phyloP scores from a whole-genome alignment of 2,797 vertebrate genomes.

The Sus cebifrons region DNA sequence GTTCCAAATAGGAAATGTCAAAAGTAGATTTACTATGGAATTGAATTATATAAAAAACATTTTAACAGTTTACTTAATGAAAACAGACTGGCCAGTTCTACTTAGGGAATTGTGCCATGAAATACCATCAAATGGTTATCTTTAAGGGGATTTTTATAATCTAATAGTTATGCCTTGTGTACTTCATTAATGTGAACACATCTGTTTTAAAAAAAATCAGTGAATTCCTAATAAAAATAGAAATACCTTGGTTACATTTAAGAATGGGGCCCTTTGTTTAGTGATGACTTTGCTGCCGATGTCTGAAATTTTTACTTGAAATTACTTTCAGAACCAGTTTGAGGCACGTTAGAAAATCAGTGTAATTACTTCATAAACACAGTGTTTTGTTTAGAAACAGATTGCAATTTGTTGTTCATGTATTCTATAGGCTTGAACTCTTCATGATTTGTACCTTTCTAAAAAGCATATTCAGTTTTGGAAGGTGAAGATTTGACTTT shows the following conservation, averaged over 20 bases:
- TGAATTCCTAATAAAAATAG: conserved; percentile 63
- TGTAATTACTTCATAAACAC: conserved; percentile 7
- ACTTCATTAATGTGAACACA: conserved; percentile 54
- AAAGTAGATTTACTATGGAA: conserved; percentile 75
- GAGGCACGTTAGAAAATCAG: conserved; percentile 22
- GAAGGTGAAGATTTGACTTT: conserved; percentile 63
- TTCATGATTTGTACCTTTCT: conserved; percentile 31
- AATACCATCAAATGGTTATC: conserved; percentile 3
- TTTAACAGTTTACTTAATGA: conserved; percentile 47
- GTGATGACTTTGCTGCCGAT: conserved; percentile 42
- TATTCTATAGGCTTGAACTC: conserved; percentile 36
- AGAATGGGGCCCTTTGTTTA: conserved; percentile 30
- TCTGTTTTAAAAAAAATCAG: not conserved
- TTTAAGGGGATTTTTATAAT: conserved; percentile 41
- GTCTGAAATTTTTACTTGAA: conserved; percentile 66
- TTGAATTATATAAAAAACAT: conserved; percentile 60
- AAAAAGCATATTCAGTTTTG: conserved; percentile 72
- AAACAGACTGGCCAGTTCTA: conserved; percentile 39
- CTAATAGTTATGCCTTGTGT: conserved; percentile 8
- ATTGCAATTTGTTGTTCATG: conserved; percentile 51
- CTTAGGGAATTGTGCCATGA: conserved; percentile 39
- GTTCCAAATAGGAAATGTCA: conserved; percentile 76
- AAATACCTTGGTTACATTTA: conserved; percentile 37
- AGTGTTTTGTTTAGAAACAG: conserved; percentile 39
- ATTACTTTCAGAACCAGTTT: conserved; percentile 67